phyloP scores from a whole-genome alignment of 1,140 invertebrate species.

The Diorhabda elongata region DNA sequence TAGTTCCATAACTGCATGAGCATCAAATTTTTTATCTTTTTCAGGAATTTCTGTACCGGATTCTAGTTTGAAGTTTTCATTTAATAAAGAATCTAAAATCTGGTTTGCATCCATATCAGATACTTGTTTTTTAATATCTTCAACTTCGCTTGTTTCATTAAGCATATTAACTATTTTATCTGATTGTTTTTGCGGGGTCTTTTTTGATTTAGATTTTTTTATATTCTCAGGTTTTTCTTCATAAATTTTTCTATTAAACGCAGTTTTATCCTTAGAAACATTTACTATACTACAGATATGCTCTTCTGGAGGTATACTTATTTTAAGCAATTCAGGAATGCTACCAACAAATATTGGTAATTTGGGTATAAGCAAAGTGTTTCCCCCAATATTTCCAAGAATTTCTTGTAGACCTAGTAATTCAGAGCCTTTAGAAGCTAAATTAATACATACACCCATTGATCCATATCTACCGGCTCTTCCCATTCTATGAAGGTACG shows the following conservation, averaged over 20 bases:
- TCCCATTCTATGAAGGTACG: slow-evolving; percentile 94
- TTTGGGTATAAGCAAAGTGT: slow-evolving; percentile 51
- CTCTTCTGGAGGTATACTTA: not conserved
- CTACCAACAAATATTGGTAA: slow-evolving; percentile 42
- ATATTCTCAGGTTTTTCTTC: not conserved
- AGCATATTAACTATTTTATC: not conserved
- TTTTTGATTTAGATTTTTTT: not conserved
- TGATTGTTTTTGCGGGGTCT: not conserved
- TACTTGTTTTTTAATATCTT: slow-evolving; percentile 19
- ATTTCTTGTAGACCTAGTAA: slow-evolving; percentile 55
- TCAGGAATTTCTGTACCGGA: not conserved
- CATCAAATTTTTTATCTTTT: not conserved
- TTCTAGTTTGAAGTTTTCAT: not conserved
- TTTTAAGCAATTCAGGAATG: slow-evolving; percentile 6
- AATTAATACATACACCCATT: slow-evolving; percentile 66
- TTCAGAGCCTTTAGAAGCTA: slow-evolving; percentile 59
- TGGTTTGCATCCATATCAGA: not conserved
- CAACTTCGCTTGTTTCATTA: slow-evolving; percentile 6
- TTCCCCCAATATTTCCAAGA: slow-evolving; percentile 50
- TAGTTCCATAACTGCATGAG: not conserved
- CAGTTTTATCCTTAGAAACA: not conserved
- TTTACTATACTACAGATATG: slow-evolving; percentile 9
- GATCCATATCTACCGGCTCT: slow-evolving; percentile 88
- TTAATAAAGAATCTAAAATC: slow-evolving; percentile 12
- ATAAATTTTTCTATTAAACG: slow-evolving; percentile 13